Evolutionary conservation across 1,140 invertebrate genomes (phyloP).

Genomic region (Pogonomyrmex barbatus): DNA sequence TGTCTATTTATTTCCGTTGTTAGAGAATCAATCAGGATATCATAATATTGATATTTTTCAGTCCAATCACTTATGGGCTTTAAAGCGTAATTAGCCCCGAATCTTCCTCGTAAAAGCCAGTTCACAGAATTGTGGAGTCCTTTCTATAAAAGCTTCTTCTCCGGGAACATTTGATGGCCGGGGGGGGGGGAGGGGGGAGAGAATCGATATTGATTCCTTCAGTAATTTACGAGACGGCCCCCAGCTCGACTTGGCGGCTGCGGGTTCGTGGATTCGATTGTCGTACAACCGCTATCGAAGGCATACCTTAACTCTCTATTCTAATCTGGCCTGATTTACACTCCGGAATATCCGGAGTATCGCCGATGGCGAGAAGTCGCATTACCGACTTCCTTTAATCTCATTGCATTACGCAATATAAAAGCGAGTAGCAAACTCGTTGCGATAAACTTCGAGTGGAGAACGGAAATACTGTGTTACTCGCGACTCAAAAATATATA

Average conservation of each 20-base stretch:
- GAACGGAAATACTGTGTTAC: background rate
- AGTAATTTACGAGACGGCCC: constrained; percentile 73
- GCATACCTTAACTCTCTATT: constrained; percentile 69
- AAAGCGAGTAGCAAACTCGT: background rate
- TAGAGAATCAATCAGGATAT: background rate
- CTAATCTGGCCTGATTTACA: constrained; percentile 80
- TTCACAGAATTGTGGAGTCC: constrained; percentile 9
- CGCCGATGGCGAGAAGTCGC: constrained; percentile 63
- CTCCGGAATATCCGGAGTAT: constrained; percentile 72
- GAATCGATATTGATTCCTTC: constrained; percentile 73
- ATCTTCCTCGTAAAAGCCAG: constrained; percentile 29
- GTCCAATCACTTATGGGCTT: background rate
- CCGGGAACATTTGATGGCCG: background rate
- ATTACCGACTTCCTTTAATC: constrained; percentile 32
- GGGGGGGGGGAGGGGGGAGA: background rate
- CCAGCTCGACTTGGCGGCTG: constrained; percentile 48
- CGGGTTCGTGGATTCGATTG: constrained; percentile 56
- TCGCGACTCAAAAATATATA: background rate
- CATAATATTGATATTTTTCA: constrained; percentile 7
- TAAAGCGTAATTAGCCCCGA: background rate
- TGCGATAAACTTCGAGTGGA: background rate
- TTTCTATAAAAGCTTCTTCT: constrained; percentile 72
- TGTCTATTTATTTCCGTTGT: background rate
- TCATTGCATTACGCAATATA: constrained; percentile 22
- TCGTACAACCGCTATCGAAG: constrained; percentile 47